Evolutionary conservation across 2,113 vertebrate genomes (phyloP), one percentile per base, ranked within the genome.

Genomic region (Nipponia nippon): DNA sequence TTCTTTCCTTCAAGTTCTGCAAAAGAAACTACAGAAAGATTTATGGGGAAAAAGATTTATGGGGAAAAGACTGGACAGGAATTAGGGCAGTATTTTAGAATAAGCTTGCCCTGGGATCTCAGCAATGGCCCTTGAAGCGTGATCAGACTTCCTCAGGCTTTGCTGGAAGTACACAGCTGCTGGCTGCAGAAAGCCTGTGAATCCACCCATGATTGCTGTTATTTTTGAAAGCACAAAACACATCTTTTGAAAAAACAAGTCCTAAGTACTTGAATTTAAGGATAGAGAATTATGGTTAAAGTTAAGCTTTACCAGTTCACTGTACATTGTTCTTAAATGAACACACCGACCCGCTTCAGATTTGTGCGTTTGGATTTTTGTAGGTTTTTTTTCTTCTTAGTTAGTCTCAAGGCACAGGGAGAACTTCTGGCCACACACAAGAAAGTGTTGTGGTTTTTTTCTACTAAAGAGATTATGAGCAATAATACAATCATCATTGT

Each of bases 361-460:
- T 49, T 25, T 26, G 8, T 16, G 32, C 6, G 2, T 44, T 50
- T 53, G 44, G 23, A 49, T 21, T 95, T 88, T 53, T 83, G 34
- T 26, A 34, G 20, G 1, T 1, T 25, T 77, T 62, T 62, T 56
- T 34, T 44, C 34, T 75, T 66, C 55, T 40, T 27, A 16, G 20
- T 42, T 67, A 62, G 75, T 72, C 20, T 50, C 30, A 80, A 76
- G 36, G 36, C 36, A 84, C 9, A 27, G 40, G 38, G 21, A 88
- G 23, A 88, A 69, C 21, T 80, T 55, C 49, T 90, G 58, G 52
- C 66, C 29, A 34, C 13, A 56, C 20, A 82, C 29, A 78, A n/a
- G 42, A 40, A 75, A 79, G 18, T 3, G 13, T 3, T 0, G 0
- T 18, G 12, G 12, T 0, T 22, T 75, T 47, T 89, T 76, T 50